Evolutionary conservation across 2,888 invertebrate genomes (phyloP).

Genomic region (Sinelater perroti): DNA sequence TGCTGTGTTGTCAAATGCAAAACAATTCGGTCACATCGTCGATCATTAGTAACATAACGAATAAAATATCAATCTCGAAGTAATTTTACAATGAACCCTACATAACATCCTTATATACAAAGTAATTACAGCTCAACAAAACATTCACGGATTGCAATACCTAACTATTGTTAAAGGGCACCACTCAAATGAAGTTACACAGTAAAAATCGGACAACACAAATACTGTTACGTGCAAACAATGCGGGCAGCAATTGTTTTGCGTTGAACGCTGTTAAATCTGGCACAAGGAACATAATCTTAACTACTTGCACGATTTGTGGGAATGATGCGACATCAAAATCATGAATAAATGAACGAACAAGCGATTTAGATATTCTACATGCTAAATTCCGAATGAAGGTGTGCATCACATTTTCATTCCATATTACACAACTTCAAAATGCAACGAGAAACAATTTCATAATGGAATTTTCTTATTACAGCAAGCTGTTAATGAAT

Average conservation of each 20-base stretch:
- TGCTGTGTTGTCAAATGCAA: constrained; percentile 15
- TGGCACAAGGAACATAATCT: constrained; percentile 57
- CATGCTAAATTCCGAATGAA: background rate
- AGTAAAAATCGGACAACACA: constrained; percentile 36
- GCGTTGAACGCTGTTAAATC: constrained; percentile 28
- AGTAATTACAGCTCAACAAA: constrained; percentile 52
- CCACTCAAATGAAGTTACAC: constrained; percentile 19
- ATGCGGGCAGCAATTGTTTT: background rate
- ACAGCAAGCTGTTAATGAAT: too few relatives aligned
- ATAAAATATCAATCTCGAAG: constrained; percentile 37
- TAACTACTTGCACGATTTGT: constrained; percentile 25
- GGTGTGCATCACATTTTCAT: background rate
- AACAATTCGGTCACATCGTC: too few relatives aligned
- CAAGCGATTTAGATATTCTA: background rate
- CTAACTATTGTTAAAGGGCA: background rate
- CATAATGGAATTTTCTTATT: too few relatives aligned
- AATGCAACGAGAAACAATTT: background rate
- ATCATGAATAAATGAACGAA: background rate
- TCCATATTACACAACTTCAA: background rate
- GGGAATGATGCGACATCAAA: constrained; percentile 22
- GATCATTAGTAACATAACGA: too few relatives aligned
- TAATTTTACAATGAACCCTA: constrained; percentile 47
- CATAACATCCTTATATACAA: constrained; percentile 57
- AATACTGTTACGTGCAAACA: constrained; percentile 4
- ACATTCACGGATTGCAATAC: constrained; percentile 20